Evolutionary conservation across 2,888 invertebrate genomes (phyloP).

Genomic region (Capitulum mitella): DNA sequence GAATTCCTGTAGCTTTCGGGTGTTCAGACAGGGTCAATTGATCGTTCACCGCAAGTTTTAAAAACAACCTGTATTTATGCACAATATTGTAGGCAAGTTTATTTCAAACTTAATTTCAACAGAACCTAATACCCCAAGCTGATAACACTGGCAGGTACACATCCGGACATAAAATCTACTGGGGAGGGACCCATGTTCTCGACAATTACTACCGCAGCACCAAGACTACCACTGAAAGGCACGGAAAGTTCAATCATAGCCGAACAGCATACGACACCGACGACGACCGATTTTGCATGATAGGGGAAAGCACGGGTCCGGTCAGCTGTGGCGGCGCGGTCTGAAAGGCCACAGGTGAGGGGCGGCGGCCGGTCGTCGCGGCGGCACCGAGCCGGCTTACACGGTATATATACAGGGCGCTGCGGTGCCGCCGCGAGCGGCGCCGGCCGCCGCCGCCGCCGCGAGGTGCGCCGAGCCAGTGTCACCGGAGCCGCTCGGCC

Average conservation of each 20-base stretch:
- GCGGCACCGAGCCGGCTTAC: neutral
- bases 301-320: neutral
- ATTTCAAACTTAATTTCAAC: conserved; percentile 25
- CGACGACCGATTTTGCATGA: conserved; percentile 19
- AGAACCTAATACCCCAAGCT: conserved; percentile 25
- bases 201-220: conserved; percentile 4
- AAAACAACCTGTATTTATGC: neutral
- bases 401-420: neutral
- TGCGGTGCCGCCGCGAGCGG: neutral
- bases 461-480: neutral
- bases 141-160: conserved; percentile 21
- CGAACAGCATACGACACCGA: conserved; percentile 12
- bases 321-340: neutral
- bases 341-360: neutral
- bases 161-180: conserved; percentile 20
- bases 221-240: conserved; percentile 20
- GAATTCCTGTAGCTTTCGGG: too few species aligned
- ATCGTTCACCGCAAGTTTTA: too few species aligned
- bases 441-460: neutral
- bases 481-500: neutral
- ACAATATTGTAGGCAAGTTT: conserved; percentile 24
- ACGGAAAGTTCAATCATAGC: conserved; percentile 16
- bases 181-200: conserved; percentile 19
- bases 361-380: neutral
- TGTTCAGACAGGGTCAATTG: too few species aligned